These are phyloP conservation scores for Apogon talboti DNA, from an alignment of 2,797 vertebrate genomes.

Conservation along the genomic window DNA sequence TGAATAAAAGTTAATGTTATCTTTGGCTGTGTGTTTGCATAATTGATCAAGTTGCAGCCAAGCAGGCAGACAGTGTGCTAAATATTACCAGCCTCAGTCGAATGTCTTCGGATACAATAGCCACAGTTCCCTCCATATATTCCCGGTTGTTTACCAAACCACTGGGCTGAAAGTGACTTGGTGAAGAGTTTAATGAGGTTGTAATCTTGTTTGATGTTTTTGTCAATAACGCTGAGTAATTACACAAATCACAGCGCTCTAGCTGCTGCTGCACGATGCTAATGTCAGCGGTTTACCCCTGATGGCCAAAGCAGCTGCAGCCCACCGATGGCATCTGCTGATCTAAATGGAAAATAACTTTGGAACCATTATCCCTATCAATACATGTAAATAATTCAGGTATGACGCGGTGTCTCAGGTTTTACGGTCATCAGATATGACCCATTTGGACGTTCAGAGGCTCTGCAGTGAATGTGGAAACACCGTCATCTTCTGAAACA, in stretches of 20 bases:
- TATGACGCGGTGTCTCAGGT: no score
- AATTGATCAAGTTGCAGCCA: not conserved
- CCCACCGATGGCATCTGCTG: conserved; percentile 3
- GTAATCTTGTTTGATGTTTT: conserved; percentile 56
- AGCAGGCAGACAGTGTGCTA: not conserved
- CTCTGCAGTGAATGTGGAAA: no score
- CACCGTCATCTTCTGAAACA: no score
- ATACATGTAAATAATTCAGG: no score
- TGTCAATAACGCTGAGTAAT: conserved; percentile 52
- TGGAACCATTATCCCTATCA: no score
- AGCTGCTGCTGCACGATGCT: conserved; percentile 33
- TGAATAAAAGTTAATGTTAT: not conserved
- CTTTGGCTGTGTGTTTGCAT: not conserved
- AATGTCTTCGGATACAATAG: conserved; percentile 1
- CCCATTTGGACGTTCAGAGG: no score
- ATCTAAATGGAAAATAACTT: no score
- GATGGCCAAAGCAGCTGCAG: no score
- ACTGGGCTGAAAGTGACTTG: conserved; percentile 27
- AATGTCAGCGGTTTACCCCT: conserved; percentile 50
- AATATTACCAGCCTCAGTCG: conserved; percentile 27
- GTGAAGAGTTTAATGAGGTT: conserved; percentile 49
- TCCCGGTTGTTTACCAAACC: conserved; percentile 48
- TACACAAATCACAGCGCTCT: conserved; percentile 48
- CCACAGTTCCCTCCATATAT: conserved; percentile 13
- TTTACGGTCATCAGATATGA: no score